Conservation (phyloP, 2,113 vertebrate genomes). For the Tychaedon coryphoeus region DNA sequence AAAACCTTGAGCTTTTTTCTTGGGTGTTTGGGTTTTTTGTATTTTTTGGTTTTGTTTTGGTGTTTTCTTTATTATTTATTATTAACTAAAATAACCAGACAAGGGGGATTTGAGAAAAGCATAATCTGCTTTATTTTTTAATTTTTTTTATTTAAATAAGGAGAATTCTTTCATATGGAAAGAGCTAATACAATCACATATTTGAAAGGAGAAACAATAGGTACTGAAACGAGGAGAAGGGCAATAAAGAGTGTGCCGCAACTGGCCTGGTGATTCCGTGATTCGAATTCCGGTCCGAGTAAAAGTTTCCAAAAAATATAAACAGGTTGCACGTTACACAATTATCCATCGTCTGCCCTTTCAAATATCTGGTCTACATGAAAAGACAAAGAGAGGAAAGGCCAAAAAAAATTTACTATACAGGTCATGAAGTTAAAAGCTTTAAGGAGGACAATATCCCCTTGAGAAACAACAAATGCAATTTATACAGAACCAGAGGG, state of each 20-base stretch:
- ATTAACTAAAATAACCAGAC: not conserved
- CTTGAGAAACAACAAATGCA: constrained; percentile 31
- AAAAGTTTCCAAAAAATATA: constrained; percentile 65
- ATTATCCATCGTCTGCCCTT: constrained; percentile 81
- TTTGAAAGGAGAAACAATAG: constrained; percentile 92
- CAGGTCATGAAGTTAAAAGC: constrained; percentile 70
- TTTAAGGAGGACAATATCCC: constrained; percentile 52
- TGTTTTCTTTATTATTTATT: too few species aligned
- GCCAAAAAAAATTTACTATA: constrained; percentile 72
- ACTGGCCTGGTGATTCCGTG: constrained; percentile 66
- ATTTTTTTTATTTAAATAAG: constrained; percentile 86
- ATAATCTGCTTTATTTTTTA: constrained; percentile 87
- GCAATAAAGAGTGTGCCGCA: constrained; percentile 72
- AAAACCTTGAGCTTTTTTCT: not conserved
- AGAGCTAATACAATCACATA: constrained; percentile 94
- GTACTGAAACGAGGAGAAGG: constrained; percentile 75
- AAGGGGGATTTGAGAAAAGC: constrained; percentile 77
- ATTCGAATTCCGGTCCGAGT: constrained; percentile 59
- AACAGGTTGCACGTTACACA: constrained; percentile 69
- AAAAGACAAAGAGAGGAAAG: constrained; percentile 77
- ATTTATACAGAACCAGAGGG: constrained; percentile 26
- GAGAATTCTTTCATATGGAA: constrained; percentile 90
- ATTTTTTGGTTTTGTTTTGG: not conserved
- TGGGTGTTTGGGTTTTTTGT: too few species aligned
- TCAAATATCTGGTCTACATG: constrained; percentile 80